A percentile compares a stretch with the other conserved stretches of the same genome.
Conservation (phyloP, 1,140 invertebrate species). For the Acromyrmex charruanus region DNA sequence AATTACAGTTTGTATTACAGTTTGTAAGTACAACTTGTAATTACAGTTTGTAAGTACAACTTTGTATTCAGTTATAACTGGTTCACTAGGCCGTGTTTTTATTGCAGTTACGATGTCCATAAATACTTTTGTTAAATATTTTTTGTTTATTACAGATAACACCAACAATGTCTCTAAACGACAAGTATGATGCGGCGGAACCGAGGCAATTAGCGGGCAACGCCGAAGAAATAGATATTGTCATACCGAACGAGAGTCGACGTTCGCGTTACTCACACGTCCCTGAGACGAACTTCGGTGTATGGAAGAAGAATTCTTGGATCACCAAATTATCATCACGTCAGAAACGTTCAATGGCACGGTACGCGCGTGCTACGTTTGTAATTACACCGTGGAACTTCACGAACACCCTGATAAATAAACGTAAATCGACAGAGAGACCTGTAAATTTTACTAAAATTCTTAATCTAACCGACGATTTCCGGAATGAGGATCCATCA, state of each 20-base stretch:
- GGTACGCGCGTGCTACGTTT: conserved; percentile 47
- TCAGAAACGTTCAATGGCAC: conserved; percentile 64
- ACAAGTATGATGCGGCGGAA: conserved; percentile 80
- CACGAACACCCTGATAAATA: conserved; percentile 60
- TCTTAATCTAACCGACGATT: not conserved
- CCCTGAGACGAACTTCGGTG: conserved; percentile 68
- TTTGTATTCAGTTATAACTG: no score
- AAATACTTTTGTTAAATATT: not conserved
- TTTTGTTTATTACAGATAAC: conserved; percentile 42
- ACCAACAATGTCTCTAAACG: not conserved
- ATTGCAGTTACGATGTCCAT: not conserved
- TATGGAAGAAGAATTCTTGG: conserved; percentile 82
- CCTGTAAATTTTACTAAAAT: not conserved
- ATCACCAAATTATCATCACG: conserved; percentile 75
- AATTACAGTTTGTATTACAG: no score
- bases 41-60: no score
- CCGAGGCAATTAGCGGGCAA: conserved; percentile 77
- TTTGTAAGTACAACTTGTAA: no score
- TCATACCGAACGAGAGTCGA: conserved; percentile 79
- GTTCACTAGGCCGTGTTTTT: no score
- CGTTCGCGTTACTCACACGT: conserved; percentile 59
- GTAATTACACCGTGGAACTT: conserved; percentile 75
- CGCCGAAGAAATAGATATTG: conserved; percentile 79
- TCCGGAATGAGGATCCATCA: conserved; percentile 45
- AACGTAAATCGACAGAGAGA: conserved; percentile 28